Percentiles rank a stretch among this genome's conserved stretches.
Evolutionary conservation across 1,140 invertebrate genomes (phyloP).

Genomic region (Bactericera cockerelli): DNA sequence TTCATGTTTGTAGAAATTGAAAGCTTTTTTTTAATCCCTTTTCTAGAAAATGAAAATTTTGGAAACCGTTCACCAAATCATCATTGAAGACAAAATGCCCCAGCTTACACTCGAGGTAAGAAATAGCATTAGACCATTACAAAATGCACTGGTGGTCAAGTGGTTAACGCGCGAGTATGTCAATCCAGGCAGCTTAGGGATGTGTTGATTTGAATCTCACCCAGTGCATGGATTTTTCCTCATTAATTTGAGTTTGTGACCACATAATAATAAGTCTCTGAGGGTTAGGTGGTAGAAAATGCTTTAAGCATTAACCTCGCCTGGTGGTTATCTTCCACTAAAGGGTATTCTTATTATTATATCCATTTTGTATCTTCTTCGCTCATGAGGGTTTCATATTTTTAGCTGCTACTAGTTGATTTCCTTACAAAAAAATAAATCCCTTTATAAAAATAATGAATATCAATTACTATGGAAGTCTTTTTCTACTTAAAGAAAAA

Average conservation of each 20-base stretch:
- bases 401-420: background rate
- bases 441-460: background rate
- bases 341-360: too few species aligned
- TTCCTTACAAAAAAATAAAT: background rate
- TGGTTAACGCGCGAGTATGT: too few species aligned
- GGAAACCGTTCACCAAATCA: background rate
- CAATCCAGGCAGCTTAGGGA: too few species aligned
- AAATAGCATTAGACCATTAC: background rate
- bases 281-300: too few species aligned
- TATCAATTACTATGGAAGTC: background rate
- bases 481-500: too few species aligned
- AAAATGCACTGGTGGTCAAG: background rate
- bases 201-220: too few species aligned
- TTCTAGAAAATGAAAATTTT: background rate
- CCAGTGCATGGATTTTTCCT: too few species aligned
- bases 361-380: background rate
- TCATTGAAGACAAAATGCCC: slow-evolving; percentile 3
- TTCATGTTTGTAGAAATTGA: background rate
- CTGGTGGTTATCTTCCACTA: too few species aligned
- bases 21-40: too few species aligned
- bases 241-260: too few species aligned
- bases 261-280: too few species aligned
- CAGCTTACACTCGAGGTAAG: background rate
- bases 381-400: background rate
- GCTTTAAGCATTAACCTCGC: too few species aligned